Conservation (phyloP, 2,113 vertebrate genomes). For the Vireo altiloquus region DNA sequence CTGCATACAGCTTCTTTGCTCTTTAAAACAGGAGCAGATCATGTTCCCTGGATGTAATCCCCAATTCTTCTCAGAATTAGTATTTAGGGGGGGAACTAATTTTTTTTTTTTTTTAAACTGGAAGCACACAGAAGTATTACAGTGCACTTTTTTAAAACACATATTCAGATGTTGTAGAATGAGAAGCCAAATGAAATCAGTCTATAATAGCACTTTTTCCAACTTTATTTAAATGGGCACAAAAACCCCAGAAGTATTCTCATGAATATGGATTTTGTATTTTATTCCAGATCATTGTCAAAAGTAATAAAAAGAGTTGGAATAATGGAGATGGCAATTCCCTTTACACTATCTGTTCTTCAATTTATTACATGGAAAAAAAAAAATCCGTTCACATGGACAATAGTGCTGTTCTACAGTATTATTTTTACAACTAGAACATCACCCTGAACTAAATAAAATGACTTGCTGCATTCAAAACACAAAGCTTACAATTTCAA, state of each 20-base stretch:
- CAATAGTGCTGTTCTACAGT: background rate
- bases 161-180: background rate
- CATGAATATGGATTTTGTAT: slow-evolving; percentile 6
- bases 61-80: background rate
- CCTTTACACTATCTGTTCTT: background rate
- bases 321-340: background rate
- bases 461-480: background rate
- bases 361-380: background rate
- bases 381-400: background rate
- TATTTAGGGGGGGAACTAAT: background rate
- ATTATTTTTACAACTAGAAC: background rate
- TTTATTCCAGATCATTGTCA: background rate
- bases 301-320: background rate
- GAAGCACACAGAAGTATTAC: background rate
- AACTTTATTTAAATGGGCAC: background rate
- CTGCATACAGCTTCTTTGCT: background rate
- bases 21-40: background rate
- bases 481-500: background rate
- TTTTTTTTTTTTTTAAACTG: background rate
- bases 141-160: background rate
- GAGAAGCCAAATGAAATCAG: background rate
- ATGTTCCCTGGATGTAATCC: background rate
- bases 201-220: background rate
- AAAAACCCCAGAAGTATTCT: background rate
- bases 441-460: background rate